These are phyloP conservation scores for Chalcis sispes DNA, from an alignment of 2,888 invertebrate species.

Conservation along the genomic window DNA sequence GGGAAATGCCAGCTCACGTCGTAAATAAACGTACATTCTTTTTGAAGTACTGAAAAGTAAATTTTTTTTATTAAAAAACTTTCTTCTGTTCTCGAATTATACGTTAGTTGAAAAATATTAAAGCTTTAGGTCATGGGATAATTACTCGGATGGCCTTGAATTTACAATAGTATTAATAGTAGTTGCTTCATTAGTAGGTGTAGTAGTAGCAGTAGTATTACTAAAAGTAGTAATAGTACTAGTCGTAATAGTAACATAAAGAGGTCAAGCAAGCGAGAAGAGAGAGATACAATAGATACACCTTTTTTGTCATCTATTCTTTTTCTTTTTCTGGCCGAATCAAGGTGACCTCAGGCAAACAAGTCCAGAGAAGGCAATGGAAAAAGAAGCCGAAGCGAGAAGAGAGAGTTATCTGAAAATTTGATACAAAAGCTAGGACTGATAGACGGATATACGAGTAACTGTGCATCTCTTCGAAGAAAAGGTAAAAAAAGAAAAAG, in stretches of 20 bases:
- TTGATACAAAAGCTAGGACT: conserved; percentile 11
- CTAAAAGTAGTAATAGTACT: too few relatives aligned
- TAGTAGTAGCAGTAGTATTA: too few relatives aligned
- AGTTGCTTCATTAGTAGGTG: too few relatives aligned
- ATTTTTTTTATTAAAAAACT: too few relatives aligned
- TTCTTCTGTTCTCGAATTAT: too few relatives aligned
- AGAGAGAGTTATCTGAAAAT: conserved; percentile 43
- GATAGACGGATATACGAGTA: conserved; percentile 14
- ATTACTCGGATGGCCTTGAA: too few relatives aligned
- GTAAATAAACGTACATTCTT: too few relatives aligned
- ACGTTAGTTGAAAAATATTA: too few relatives aligned
- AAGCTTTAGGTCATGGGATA: too few relatives aligned
- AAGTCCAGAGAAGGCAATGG: background rate
- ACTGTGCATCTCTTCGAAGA: conserved; percentile 3
- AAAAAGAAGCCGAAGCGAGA: background rate
- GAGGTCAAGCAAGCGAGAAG: background rate
- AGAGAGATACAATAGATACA: conserved; percentile 2
- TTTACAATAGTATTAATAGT: too few relatives aligned
- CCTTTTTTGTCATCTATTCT: background rate
- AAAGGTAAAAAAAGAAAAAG: background rate
- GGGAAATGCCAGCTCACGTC: too few relatives aligned
- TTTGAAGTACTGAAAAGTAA: too few relatives aligned
- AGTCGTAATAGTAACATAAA: conserved; percentile 5
- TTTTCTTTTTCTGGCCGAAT: background rate
- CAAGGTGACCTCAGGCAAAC: conserved; percentile 47